Evolutionary conservation across 2,888 invertebrate genomes (phyloP), one percentile per base, ranked within the genome.

Genomic region (Cremastinae sp.): DNA sequence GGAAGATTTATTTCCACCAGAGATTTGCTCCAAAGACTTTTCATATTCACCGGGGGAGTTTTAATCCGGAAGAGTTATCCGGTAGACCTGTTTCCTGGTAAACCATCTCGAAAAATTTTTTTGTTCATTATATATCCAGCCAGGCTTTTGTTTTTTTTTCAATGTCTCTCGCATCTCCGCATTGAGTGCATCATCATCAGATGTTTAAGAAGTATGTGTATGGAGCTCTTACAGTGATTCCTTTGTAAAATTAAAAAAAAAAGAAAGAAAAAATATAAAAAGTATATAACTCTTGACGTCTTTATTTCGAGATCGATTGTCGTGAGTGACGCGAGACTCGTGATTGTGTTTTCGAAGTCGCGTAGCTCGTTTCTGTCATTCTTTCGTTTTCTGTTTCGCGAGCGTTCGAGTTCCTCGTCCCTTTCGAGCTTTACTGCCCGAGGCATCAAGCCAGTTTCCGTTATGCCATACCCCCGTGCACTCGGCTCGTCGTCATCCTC

Each of bases 261-360:
- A n/a, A 51, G 18, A 36, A 20, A 16, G 36, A 36, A 10, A 54
- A 54, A 61, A n/a, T n/a, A n/a, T n/a, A n/a, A 28, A 28, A 3
- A 2, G 28, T 28, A 28, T 28, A 3, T 16, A 54, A n/a, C 38
- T 10, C 38, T 12, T 14, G 12, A 10, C 51, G 18, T 38, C 22
- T 51, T 3, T 59, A 16, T 62, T 53, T 38, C 8, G 20, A 20
- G 66, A 75, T 71, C 71, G 71, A 71, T 62, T n/a, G n/a, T n/a
- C 71, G 43, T 36, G 12, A 16, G 59, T 41, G 38, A 54, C 54
- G 59, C 47, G 36, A 9, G 36, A 49, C 49, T 34, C 45, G 54
- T 62, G 66, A 71, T 61, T 43, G 53, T 65, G 53, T 71, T 70
- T 75, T 70, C 53, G n/a, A 47, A 62, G 49, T 41, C 58, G 43